Base-by-base conservation (phyloP, 2,888 invertebrate genomes). In the Hoplodrina blanda region DNA sequence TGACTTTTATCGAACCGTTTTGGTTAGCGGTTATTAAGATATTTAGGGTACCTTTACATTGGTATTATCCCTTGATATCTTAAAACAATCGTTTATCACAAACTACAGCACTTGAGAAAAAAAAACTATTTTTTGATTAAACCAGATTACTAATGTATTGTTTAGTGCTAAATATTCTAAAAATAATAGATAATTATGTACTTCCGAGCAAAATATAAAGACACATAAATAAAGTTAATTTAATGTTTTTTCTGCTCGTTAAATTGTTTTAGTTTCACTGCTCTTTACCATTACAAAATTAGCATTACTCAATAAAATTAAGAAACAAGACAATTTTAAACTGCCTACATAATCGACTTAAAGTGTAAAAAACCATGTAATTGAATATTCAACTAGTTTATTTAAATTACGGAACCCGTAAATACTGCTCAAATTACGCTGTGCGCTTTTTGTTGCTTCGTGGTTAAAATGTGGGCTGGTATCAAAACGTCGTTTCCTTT, bases 401-500 rank as follows among this genome's bases (percentile, higher is more conserved):
- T 80, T 80, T 80, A 83, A 83, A 81, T 67, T 69, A 78, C 76
- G 73, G 82, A 79, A 82, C 74, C 82, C 74, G 70, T 79, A 83
- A 71, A 25, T 68, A 63, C 60, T 49, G 64, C 19, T 62, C 67
- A 69, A 71, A 76, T 82, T 80, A 76, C 68, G 41, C 49, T 44
- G 63, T 33, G 41, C 52, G 30, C 62, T 82, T 84, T 82, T 84
- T 82, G 70, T 62, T 20, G n/a, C 46, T 46, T 55, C 20, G 52
- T 30, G 67, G 82, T 73, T 64, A 17, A n/a, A 54, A 69, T 70
- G 79, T 72, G 61, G 79, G 63, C 79, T 67, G 76, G 76, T 78
- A 70, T 68, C 71, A 65, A 76, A 77, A 85, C 79, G 78, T 63
- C 79, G 78, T 84, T 87, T 85, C 87, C 85, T 85, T 85, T 84